These are phyloP conservation scores for Nebria salina DNA, from an alignment of 2,888 invertebrate species.

Conservation along the genomic window DNA sequence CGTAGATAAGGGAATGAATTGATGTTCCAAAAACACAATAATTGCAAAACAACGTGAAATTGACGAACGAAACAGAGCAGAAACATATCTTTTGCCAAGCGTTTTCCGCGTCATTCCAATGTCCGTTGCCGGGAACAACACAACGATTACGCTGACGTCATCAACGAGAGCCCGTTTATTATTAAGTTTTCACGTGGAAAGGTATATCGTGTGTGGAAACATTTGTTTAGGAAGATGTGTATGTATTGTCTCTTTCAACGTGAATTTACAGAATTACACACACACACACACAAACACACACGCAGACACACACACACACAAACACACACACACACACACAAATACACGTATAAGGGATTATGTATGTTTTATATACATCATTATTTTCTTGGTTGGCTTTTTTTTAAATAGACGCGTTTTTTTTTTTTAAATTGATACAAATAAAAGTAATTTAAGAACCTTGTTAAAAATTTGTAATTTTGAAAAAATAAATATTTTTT, in stretches of 20 bases:
- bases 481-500: not conserved
- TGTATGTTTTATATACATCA: not conserved
- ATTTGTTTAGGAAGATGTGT: not conserved
- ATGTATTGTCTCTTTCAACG: not conserved
- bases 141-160: not conserved
- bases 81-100: not conserved
- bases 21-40: not conserved
- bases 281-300: too few relatives aligned
- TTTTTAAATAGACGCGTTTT: not conserved
- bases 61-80: not conserved
- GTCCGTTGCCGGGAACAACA: not conserved
- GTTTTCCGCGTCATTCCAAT: not conserved
- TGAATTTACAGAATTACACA: not conserved
- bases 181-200: constrained; percentile 1
- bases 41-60: not conserved
- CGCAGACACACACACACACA: too few relatives aligned
- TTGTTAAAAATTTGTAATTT: not conserved
- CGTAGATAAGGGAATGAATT: not conserved
- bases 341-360: too few relatives aligned
- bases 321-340: too few relatives aligned
- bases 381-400: not conserved
- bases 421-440: not conserved
- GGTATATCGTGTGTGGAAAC: not conserved
- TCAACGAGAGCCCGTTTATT: not conserved
- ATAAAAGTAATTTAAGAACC: not conserved